Conservation (phyloP, 2,797 vertebrate species). For the Syndactyla subalaris region DNA sequence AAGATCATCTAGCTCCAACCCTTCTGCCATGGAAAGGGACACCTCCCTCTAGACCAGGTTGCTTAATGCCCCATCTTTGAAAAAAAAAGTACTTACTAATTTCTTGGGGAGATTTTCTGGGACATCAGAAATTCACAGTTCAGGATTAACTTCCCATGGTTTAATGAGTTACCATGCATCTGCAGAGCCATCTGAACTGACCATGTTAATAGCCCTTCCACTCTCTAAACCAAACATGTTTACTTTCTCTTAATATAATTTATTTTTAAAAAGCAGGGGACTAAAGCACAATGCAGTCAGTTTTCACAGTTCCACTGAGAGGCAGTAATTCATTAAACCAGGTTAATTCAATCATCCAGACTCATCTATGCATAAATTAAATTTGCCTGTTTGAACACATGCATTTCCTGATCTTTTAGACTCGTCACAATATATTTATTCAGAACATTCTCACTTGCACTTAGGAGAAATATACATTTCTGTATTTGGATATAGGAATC, state of each 20-base stretch:
- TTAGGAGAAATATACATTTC: not conserved
- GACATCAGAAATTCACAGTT: not conserved
- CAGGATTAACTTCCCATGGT: not conserved
- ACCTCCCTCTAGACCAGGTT: not conserved
- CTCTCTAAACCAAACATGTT: not conserved
- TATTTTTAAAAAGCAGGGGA: not conserved
- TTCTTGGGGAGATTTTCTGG: not conserved
- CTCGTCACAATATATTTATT: not conserved
- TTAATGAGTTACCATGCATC: not conserved
- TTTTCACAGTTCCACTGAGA: not conserved
- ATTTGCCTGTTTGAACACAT: not conserved
- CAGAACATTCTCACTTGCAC: not conserved
- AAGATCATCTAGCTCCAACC: not conserved
- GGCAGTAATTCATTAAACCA: not conserved
- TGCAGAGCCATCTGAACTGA: not conserved
- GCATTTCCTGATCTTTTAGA: not conserved
- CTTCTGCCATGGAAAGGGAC: not conserved
- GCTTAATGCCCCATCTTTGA: not conserved
- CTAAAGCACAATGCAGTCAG: not conserved
- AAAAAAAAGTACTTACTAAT: not conserved
- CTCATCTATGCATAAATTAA: not conserved
- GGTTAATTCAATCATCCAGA: not conserved
- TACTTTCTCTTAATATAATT: not conserved
- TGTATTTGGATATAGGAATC: not conserved
- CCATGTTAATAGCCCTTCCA: not conserved